Evolutionary conservation across 2,797 vertebrate genomes (phyloP).

Genomic region (Nyctalus aviator): DNA sequence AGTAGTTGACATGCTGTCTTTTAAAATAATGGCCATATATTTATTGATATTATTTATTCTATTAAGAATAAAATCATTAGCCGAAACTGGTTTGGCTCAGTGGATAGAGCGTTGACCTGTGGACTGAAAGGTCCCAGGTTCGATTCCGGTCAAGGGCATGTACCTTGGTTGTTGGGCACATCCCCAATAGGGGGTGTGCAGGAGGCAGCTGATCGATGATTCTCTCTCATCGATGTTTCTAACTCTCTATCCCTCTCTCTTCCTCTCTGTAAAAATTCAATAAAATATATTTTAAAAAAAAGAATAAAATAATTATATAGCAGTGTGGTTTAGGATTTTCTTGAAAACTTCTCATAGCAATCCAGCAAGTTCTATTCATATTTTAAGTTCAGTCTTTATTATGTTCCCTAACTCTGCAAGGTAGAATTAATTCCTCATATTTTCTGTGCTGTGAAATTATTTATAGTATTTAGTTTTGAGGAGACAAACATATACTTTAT

Average conservation of each 20-base stretch:
- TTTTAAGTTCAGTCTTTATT: constrained; percentile 45
- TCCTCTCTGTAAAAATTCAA: too few species aligned
- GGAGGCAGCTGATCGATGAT: too few species aligned
- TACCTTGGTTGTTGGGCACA: too few species aligned
- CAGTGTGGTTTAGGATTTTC: neutral
- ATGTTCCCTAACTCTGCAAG: neutral
- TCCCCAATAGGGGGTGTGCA: too few species aligned
- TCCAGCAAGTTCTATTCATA: constrained; percentile 3
- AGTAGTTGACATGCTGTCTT: neutral
- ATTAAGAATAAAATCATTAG: constrained; percentile 40
- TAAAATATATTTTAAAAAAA: neutral
- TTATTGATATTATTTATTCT: constrained; percentile 13
- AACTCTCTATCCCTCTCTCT: too few species aligned
- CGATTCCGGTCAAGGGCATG: too few species aligned
- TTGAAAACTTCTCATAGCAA: constrained; percentile 4
- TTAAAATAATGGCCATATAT: neutral
- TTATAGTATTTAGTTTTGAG: neutral
- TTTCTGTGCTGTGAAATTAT: constrained; percentile 37
- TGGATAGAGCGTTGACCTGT: too few species aligned
- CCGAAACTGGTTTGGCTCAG: too few species aligned
- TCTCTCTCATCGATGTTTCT: too few species aligned
- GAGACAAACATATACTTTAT: too few species aligned
- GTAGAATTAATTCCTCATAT: constrained; percentile 27
- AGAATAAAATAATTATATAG: neutral
- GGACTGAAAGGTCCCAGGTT: too few species aligned